Percentiles rank a stretch among this genome's conserved stretches.
Conservation (phyloP, 2,797 vertebrate genomes). For the Sorex maritimensis region DNA sequence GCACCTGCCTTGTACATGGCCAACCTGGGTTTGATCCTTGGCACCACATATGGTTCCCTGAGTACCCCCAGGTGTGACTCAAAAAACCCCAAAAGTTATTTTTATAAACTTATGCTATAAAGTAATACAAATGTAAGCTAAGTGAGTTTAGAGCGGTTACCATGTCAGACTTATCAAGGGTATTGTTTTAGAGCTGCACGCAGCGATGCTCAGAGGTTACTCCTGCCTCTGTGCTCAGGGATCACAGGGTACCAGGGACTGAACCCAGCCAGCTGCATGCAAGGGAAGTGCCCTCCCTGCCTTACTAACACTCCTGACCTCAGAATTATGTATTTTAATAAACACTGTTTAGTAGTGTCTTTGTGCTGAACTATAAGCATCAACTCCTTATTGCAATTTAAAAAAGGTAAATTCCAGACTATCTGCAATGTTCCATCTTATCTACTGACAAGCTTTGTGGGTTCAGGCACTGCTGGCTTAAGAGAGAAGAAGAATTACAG, state of each 20-base stretch:
- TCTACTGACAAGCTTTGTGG: conserved; percentile 33
- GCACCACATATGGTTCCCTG: too few relatives aligned
- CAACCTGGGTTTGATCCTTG: too few relatives aligned
- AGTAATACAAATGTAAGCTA: conserved; percentile 53
- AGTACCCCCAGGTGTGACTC: too few relatives aligned
- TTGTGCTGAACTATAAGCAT: conserved; percentile 48
- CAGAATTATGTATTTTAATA: conserved; percentile 21
- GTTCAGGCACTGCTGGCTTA: conserved; percentile 50
- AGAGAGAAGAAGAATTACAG: conserved; percentile 73
- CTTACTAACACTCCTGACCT: neutral
- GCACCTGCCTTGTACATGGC: neutral
- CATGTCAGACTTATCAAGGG: too few relatives aligned
- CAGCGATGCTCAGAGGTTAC: too few relatives aligned
- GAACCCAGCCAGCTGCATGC: neutral
- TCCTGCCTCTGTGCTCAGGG: neutral
- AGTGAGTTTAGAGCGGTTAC: too few relatives aligned
- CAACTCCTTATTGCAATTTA: conserved; percentile 5
- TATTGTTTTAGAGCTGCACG: too few relatives aligned
- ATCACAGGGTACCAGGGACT: too few relatives aligned
- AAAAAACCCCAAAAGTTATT: neutral
- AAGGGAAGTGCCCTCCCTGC: neutral
- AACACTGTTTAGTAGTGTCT: conserved; percentile 33
- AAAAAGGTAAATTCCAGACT: conserved; percentile 70
- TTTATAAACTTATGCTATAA: conserved; percentile 51
- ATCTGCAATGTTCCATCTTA: conserved; percentile 27